Conservation (phyloP, 2,113 vertebrate species). For the Stigmatopora nigra region DNA sequence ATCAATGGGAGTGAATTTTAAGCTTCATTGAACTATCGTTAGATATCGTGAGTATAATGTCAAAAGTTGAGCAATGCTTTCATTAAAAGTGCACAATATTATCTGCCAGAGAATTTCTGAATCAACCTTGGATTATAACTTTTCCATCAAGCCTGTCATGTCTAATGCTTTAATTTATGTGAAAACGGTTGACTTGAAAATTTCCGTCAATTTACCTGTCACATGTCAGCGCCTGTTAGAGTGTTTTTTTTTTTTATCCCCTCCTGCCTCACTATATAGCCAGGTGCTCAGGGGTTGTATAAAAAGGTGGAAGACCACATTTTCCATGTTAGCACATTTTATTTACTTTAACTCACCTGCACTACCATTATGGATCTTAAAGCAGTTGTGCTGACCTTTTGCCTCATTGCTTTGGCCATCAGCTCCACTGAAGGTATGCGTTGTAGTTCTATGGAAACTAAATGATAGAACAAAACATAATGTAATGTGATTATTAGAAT, state of each 20-base stretch:
- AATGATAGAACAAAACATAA: no score
- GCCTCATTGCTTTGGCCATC: slow-evolving; percentile 41
- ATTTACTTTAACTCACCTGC: neutral
- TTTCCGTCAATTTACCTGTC: neutral
- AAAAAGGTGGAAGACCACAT: slow-evolving; percentile 9
- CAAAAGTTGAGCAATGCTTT: no score
- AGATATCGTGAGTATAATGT: no score
- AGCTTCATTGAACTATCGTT: no score
- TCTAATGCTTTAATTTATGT: neutral
- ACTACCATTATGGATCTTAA: slow-evolving; percentile 58
- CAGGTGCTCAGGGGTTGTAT: neutral
- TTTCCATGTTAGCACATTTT: neutral
- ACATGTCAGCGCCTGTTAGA: neutral
- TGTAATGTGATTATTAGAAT: neutral
- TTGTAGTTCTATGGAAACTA: neutral
- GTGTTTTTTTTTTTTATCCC: neutral
- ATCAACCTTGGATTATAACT: neutral
- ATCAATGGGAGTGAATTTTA: no score
- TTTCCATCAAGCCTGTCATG: neutral
- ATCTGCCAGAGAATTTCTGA: neutral
- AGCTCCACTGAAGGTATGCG: slow-evolving; percentile 59
- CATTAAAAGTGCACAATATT: neutral
- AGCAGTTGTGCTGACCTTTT: slow-evolving; percentile 26
- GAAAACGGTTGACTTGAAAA: neutral
- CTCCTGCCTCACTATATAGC: neutral